Conservation (phyloP, 2,113 vertebrate genomes). For the Rissa tridactyla region DNA sequence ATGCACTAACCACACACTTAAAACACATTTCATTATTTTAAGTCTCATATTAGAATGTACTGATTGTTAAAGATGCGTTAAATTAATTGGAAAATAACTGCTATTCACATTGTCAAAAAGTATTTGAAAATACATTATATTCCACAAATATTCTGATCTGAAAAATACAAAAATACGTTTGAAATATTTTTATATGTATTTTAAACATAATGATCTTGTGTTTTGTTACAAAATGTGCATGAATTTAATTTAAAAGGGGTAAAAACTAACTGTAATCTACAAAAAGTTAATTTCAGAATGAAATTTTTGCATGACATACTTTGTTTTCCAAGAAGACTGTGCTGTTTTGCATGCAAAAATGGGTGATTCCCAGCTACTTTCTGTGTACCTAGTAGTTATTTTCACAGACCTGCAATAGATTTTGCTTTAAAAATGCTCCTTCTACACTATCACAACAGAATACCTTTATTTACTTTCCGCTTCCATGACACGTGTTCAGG, state of each 20-base stretch:
- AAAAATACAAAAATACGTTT: neutral
- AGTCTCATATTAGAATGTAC: neutral
- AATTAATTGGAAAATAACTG: neutral
- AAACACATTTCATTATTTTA: neutral
- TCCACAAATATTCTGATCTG: neutral
- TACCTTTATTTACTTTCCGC: neutral
- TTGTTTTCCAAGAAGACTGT: neutral
- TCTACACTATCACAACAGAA: neutral
- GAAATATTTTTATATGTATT: neutral
- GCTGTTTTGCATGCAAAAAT: neutral
- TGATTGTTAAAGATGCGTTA: neutral
- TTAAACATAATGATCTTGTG: neutral
- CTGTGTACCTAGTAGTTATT: neutral
- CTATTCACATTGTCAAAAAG: neutral
- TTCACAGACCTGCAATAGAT: neutral
- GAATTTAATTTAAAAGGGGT: neutral
- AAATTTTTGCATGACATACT: neutral
- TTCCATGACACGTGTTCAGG: neutral
- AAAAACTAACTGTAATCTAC: neutral
- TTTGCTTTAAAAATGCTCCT: neutral
- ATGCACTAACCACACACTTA: neutral
- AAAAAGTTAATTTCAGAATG: neutral
- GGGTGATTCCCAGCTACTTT: neutral
- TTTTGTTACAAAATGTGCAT: neutral
- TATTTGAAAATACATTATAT: neutral